Evolutionary conservation across 35 echinoderm and acorn worm species (phyloP).

Genomic region (Lytechinus variegatus): DNA sequence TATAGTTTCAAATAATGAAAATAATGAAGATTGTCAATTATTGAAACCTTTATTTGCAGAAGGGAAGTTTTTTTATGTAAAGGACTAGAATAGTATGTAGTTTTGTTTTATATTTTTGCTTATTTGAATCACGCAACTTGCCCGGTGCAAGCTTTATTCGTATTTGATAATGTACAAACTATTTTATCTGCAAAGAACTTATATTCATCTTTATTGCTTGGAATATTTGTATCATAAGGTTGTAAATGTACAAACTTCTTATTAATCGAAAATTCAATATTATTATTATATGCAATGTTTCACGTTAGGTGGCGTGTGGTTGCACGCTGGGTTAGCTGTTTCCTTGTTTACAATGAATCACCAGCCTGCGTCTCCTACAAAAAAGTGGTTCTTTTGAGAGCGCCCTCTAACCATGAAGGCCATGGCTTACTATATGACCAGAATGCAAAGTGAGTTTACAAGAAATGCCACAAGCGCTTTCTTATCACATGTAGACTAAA

Average conservation of each 20-base stretch:
- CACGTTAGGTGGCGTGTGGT: background rate
- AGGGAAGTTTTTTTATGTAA: background rate
- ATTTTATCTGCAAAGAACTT: conserved; percentile 9
- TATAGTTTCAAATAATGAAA: background rate
- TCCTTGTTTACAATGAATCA: background rate
- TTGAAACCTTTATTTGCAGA: background rate
- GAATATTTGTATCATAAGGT: background rate
- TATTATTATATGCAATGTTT: background rate
- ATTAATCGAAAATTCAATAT: background rate
- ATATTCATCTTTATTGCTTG: conserved; percentile 6
- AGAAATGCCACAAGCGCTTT: too few relatives aligned
- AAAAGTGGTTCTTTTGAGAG: too few relatives aligned
- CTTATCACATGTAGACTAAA: too few relatives aligned
- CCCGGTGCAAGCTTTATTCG: conserved; percentile 14
- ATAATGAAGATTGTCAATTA: background rate
- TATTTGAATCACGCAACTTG: conserved; percentile 12
- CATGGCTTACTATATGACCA: too few relatives aligned
- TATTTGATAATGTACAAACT: background rate
- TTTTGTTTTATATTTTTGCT: background rate
- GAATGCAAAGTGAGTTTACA: too few relatives aligned
- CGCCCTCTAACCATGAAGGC: too few relatives aligned
- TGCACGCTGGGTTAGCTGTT: background rate
- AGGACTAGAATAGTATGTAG: background rate
- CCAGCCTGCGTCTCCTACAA: background rate
- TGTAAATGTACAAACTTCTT: background rate